A percentile compares a stretch with the other conserved stretches of the same genome.
phyloP scores from a whole-genome alignment of 2,113 vertebrate genomes.

The Nibea albiflora region DNA sequence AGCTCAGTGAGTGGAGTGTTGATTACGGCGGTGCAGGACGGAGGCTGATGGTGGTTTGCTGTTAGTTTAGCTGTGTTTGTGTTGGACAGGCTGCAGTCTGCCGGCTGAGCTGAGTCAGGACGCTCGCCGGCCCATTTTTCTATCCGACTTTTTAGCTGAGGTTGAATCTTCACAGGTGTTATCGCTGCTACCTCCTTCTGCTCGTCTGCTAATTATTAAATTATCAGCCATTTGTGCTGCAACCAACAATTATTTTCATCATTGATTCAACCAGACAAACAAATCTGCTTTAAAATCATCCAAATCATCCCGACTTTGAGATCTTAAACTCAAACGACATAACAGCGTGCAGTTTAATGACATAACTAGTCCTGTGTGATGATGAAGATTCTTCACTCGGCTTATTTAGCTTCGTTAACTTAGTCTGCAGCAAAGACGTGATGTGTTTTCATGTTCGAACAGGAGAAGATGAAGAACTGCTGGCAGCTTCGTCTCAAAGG shows the following conservation, averaged over 20 bases:
- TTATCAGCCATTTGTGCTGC: no score
- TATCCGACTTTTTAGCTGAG: not conserved
- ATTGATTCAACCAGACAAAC: no score
- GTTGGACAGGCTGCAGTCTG: conserved; percentile 29
- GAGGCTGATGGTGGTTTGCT: conserved; percentile 15
- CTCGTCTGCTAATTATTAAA: not conserved
- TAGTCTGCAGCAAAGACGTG: not conserved
- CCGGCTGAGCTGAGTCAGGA: conserved; percentile 14
- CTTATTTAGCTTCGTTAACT: not conserved
- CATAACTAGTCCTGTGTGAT: not conserved
- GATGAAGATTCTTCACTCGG: not conserved
- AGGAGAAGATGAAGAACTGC: not conserved
- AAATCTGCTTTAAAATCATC: not conserved
- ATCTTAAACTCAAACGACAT: not conserved
- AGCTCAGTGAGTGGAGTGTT: conserved; percentile 28
- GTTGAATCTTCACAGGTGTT: not conserved
- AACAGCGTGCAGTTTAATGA: not conserved
- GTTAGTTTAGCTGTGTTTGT: conserved; percentile 60
- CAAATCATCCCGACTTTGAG: not conserved
- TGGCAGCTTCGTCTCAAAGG: not conserved
- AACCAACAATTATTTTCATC: no score
- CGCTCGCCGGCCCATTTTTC: not conserved
- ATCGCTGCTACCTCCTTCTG: not conserved
- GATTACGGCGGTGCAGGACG: conserved; percentile 19
- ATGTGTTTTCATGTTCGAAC: not conserved